Conservation (phyloP, 2,113 vertebrate genomes). For the Cichladusa arquata region DNA sequence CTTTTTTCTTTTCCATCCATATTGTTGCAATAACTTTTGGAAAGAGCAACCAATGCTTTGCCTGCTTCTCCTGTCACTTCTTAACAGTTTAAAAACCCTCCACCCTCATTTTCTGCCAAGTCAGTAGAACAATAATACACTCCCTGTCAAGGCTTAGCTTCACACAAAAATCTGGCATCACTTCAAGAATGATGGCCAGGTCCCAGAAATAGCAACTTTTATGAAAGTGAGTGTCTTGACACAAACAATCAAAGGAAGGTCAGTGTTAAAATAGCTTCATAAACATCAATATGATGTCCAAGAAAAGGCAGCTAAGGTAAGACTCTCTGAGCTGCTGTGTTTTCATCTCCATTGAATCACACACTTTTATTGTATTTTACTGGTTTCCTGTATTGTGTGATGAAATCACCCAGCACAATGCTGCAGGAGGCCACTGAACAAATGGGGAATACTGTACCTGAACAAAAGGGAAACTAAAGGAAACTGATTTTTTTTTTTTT, state of each 20-base stretch:
- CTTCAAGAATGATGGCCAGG: slow-evolving; percentile 26
- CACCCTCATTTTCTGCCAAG: slow-evolving; percentile 31
- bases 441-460: background rate
- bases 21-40: background rate
- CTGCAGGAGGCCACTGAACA: background rate
- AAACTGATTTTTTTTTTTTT: background rate
- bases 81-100: background rate
- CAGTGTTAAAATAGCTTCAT: slow-evolving; percentile 37
- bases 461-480: background rate
- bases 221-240: slow-evolving; percentile 59
- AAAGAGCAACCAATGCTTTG: background rate
- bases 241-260: slow-evolving; percentile 68
- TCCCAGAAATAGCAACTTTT: slow-evolving; percentile 54
- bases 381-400: background rate
- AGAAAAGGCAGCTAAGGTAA: slow-evolving; percentile 34
- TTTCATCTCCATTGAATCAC: background rate
- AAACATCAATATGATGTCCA: background rate
- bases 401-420: background rate
- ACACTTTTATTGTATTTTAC: background rate
- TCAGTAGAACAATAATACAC: slow-evolving; percentile 48
- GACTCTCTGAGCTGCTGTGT: background rate
- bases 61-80: slow-evolving; percentile 15
- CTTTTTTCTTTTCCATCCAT: background rate
- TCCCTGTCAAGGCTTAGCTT: slow-evolving; percentile 29
- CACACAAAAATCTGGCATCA: slow-evolving; percentile 24